These are phyloP conservation scores for Myopa testacea DNA, from an alignment of 2,888 invertebrate species.

Conservation along the genomic window DNA sequence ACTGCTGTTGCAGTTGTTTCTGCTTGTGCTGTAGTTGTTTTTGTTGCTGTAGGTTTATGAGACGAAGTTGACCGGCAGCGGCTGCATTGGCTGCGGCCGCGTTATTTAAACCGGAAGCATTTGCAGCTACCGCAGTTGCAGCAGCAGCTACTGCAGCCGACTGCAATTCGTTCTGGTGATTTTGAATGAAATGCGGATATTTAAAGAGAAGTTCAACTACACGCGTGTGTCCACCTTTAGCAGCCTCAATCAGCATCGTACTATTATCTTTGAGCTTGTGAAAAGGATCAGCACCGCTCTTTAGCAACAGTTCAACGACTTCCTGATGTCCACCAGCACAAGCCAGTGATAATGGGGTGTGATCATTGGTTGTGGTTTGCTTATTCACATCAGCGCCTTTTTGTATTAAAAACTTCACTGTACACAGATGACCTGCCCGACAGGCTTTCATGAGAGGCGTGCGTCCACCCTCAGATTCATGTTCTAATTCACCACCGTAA, in stretches of 20 bases:
- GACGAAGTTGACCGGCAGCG: slow-evolving; percentile 60
- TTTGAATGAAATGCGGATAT: slow-evolving; percentile 86
- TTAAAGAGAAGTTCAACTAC: slow-evolving; percentile 95
- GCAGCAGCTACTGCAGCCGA: slow-evolving; percentile 56
- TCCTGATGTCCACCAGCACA: slow-evolving; percentile 96
- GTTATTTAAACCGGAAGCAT: slow-evolving; percentile 52
- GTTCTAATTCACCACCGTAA: slow-evolving; percentile 92
- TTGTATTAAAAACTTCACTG: slow-evolving; percentile 93
- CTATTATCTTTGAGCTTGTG: slow-evolving; percentile 98
- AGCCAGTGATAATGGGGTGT: slow-evolving; percentile 95
- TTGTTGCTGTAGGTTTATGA: slow-evolving; percentile 61
- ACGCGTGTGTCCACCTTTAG: slow-evolving; percentile 96
- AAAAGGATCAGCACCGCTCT: slow-evolving; percentile 93
- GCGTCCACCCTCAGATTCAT: slow-evolving; percentile 96
- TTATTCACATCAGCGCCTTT: slow-evolving; percentile 89
- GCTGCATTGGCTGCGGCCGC: slow-evolving; percentile 51
- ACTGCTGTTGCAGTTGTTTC: slow-evolving; percentile 67
- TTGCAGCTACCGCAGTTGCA: slow-evolving; percentile 55
- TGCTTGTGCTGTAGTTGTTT: slow-evolving; percentile 64
- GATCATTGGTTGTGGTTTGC: slow-evolving; percentile 94
- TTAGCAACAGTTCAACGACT: slow-evolving; percentile 91
- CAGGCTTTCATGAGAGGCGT: slow-evolving; percentile 99
- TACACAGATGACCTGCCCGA: slow-evolving; percentile 94
- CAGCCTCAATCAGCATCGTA: slow-evolving; percentile 98
- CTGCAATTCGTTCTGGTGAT: slow-evolving; percentile 68